Evolutionary conservation across 2,888 invertebrate species (phyloP), one percentile per base, ranked within the genome.

Genomic region (Sceliomorpha sp.): DNA sequence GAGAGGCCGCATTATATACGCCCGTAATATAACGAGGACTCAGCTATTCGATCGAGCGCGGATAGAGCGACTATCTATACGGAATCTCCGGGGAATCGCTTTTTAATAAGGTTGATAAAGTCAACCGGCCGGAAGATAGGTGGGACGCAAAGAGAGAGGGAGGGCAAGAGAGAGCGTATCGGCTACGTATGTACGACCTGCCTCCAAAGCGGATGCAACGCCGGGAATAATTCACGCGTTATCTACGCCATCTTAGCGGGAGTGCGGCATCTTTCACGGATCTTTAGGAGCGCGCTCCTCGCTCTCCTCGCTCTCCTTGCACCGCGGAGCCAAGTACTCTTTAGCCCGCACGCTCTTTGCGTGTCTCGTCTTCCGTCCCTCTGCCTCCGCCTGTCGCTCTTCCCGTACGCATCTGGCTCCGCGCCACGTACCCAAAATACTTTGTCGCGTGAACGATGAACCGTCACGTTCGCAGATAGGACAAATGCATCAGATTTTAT

Each of bases 31-130:
- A 70, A 70, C 67, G 70, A 73, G 70, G 67, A 51, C 63, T 58
- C 56, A 64, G 67, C 69, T 70, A 72, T 73, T 75, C 70, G 78
- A 80, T 79, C 73, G 74, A 63, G 47, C 68, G 50, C 44, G 76
- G 77, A 79, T 80, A 75, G 75, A 76, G 77, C 56, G 34, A 59
- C 75, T 82, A 85, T 85, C 85, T 82, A 75, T 79, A 76, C 76
- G 77, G 77, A 74, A 85, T 85, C 83, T 83, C 76, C 55, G 34
- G 72, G 77, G 77, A 82, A 84, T 84, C 82, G 83, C 78, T 82
- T 85, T 85, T 85, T 83, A 85, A 86, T 84, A 84, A 86, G 84
- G 79, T 84, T 86, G 86, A 86, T 86, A 86, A 86, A 83, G 84
- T 84, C 85, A 83, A 84, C 80, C 63, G 73, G 70, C 67, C 70